A percentile compares a stretch with the other conserved stretches of the same genome.
phyloP scores from a whole-genome alignment of 2,113 vertebrate genomes.

The Oncorhynchus mykiss region DNA sequence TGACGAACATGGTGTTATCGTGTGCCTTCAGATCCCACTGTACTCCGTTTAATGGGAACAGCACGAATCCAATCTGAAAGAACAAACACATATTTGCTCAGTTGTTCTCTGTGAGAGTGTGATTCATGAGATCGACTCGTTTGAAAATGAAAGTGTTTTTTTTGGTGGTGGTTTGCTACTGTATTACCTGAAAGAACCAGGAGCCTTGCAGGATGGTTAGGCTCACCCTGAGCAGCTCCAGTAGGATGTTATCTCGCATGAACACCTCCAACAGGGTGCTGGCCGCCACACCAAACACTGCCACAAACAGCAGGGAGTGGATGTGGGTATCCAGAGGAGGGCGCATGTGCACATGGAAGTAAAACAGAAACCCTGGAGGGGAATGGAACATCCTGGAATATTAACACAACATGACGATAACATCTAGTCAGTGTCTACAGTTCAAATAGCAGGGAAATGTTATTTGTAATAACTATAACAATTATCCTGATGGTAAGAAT shows the following conservation, averaged over 20 bases:
- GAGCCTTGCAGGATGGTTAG: slow-evolving; percentile 88
- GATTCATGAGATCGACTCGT: no score
- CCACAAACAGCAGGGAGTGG: slow-evolving; percentile 84
- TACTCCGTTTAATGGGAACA: slow-evolving; percentile 80
- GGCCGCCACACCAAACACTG: slow-evolving; percentile 72
- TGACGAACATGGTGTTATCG: slow-evolving; percentile 90
- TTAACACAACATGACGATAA: neutral
- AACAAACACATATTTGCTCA: neutral
- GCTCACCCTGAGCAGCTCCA: slow-evolving; percentile 81
- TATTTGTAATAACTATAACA: neutral
- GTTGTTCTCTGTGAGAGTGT: neutral
- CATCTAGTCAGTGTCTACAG: neutral
- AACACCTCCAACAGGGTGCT: slow-evolving; percentile 81
- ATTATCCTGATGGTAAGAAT: neutral
- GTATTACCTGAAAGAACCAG: slow-evolving; percentile 93
- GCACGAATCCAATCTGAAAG: slow-evolving; percentile 87
- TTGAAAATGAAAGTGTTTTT: neutral
- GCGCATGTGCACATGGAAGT: slow-evolving; percentile 83
- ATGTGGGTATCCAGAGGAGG: slow-evolving; percentile 85
- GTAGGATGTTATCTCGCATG: slow-evolving; percentile 73
- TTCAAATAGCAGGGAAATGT: neutral
- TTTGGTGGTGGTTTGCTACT: neutral
- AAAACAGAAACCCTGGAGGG: slow-evolving; percentile 86
- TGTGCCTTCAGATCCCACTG: slow-evolving; percentile 78
- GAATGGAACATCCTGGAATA: neutral